phyloP scores from a whole-genome alignment of 2,113 vertebrate species.

The Antechinus flavipes region DNA sequence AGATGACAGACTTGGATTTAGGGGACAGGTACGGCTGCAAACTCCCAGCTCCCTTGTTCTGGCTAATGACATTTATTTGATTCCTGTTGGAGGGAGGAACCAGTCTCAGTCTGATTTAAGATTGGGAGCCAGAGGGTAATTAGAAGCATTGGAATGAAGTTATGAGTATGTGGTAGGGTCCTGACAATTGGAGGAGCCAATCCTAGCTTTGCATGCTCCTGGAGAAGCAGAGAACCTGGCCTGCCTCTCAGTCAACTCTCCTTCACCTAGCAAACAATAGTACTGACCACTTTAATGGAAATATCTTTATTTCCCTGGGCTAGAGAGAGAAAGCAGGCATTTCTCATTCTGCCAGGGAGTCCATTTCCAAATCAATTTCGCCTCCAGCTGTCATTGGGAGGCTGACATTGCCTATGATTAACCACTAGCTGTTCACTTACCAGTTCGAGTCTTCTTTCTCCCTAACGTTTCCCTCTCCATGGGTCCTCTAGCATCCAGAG shows the following conservation, averaged over 20 bases:
- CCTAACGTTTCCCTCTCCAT: neutral
- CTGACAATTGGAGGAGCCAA: neutral
- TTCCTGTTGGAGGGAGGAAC: neutral
- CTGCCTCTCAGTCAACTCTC: neutral
- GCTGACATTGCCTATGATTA: rapidly evolving
- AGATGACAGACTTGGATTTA: neutral
- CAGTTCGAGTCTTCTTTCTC: neutral
- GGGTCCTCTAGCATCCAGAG: neutral
- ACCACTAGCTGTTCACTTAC: neutral
- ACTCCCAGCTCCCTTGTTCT: neutral
- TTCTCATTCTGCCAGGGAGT: neutral
- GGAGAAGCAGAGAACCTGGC: neutral
- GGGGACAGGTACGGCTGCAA: neutral
- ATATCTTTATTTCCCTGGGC: slow-evolving; percentile 15
- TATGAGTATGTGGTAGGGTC: neutral
- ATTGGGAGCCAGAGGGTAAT: neutral
- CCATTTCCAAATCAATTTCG: neutral
- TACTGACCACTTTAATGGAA: slow-evolving; percentile 22
- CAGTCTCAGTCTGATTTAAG: neutral
- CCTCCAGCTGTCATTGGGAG: neutral
- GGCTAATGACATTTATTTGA: neutral
- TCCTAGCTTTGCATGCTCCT: neutral
- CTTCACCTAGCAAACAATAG: slow-evolving; percentile 25
- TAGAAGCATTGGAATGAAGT: neutral
- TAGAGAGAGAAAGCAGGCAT: neutral